Conservation (phyloP, 1,140 invertebrate species). For the Campodea augens region DNA sequence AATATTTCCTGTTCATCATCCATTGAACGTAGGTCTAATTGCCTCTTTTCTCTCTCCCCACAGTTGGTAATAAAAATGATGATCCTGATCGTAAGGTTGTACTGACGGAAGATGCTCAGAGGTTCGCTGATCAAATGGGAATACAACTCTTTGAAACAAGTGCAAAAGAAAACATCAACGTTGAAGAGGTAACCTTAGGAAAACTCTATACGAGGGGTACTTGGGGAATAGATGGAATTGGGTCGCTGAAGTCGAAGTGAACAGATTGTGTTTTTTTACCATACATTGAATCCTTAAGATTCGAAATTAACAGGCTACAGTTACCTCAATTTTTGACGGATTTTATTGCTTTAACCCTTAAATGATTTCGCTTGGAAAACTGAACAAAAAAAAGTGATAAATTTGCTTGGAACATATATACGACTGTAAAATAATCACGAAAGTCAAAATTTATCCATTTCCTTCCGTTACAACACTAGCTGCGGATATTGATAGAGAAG, state of each 20-base stretch:
- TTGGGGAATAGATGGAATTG: not conserved
- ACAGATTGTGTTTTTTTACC: slow-evolving; percentile 10
- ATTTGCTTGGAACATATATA: no score
- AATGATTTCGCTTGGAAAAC: not conserved
- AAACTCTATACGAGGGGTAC: slow-evolving; percentile 22
- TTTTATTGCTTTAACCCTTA: slow-evolving; percentile 4
- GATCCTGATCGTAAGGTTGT: slow-evolving; percentile 92
- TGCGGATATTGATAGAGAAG: not conserved
- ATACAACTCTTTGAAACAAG: slow-evolving; percentile 96
- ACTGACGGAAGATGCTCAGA: slow-evolving; percentile 85
- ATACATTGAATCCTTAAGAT: not conserved
- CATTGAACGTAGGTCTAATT: no score
- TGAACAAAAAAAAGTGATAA: not conserved
- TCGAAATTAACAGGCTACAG: not conserved
- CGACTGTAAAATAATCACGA: no score
- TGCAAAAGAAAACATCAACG: slow-evolving; percentile 97
- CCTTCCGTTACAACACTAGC: not conserved
- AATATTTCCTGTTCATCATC: no score
- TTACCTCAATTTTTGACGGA: no score
- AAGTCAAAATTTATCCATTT: no score
- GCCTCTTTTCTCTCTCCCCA: no score
- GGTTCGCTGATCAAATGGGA: slow-evolving; percentile 91
- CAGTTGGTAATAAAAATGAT: slow-evolving; percentile 99
- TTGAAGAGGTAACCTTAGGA: slow-evolving; percentile 63
- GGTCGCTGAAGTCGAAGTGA: no score